Conservation (phyloP, 2,113 vertebrate genomes). For the Heliornis fulica region DNA sequence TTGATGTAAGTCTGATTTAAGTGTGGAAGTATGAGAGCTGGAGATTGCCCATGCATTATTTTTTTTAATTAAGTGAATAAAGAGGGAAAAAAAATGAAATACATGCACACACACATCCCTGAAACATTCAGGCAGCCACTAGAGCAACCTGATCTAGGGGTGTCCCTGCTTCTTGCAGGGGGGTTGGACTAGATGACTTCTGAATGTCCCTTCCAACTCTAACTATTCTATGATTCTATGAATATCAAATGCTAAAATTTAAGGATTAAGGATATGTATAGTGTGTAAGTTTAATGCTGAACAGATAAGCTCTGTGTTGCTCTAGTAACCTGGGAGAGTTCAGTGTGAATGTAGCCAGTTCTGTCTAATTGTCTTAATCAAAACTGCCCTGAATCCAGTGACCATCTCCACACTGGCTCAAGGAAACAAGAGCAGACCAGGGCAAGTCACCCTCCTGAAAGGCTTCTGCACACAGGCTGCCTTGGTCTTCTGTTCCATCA, state of each 20-base stretch:
- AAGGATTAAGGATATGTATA: neutral
- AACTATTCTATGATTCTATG: too few species aligned
- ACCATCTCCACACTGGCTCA: neutral
- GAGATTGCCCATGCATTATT: too few species aligned
- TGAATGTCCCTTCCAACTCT: too few species aligned
- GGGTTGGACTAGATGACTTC: too few species aligned
- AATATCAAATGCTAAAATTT: neutral
- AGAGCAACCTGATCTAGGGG: too few species aligned
- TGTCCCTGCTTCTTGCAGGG: too few species aligned
- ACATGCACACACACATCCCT: neutral
- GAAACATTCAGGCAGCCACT: neutral
- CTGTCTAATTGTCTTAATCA: too few species aligned
- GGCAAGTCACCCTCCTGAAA: neutral
- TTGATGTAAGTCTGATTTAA: fast-evolving
- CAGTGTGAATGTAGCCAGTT: too few species aligned
- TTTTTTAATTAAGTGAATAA: too few species aligned
- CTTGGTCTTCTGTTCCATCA: too few species aligned
- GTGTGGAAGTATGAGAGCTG: neutral
- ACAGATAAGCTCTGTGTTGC: neutral
- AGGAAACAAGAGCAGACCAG: neutral
- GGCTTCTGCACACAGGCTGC: neutral
- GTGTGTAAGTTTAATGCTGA: too few species aligned
- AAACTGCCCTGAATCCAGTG: too few species aligned
- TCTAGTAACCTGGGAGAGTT: neutral
- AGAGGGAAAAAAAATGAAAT: neutral